These are phyloP conservation scores for Ormyrus pomaceus DNA, from an alignment of 2,888 invertebrate species.

Conservation along the genomic window DNA sequence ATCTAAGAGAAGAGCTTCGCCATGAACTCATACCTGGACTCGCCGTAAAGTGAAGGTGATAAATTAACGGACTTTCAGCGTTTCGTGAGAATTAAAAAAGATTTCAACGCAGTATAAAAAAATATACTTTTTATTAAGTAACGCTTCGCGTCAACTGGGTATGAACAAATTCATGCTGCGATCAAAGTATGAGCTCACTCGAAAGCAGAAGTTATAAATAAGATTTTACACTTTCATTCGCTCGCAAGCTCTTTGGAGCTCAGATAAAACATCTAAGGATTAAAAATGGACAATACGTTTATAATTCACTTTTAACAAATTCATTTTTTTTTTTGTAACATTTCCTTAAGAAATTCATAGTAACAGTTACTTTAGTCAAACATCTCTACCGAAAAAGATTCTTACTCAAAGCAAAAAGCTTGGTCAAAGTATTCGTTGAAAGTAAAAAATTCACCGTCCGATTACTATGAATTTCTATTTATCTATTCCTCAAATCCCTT, in stretches of 20 bases:
- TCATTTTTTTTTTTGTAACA: not conserved
- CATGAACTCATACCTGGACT: constrained; percentile 36
- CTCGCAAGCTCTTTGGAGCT: not conserved
- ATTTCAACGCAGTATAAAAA: constrained; percentile 20
- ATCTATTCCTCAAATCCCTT: not conserved
- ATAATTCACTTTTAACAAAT: not conserved
- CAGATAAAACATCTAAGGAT: not conserved
- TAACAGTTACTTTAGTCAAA: not conserved
- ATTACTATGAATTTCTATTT: constrained; percentile 3
- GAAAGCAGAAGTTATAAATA: constrained; percentile 12
- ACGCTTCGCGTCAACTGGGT: constrained; percentile 22
- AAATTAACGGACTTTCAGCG: not conserved
- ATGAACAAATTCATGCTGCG: constrained; percentile 19
- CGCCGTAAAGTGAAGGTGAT: not conserved
- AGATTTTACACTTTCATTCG: constrained; percentile 19
- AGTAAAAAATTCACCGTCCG: not conserved
- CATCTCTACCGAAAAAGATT: too few relatives aligned
- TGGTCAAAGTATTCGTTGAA: not conserved
- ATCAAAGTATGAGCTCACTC: constrained; percentile 23
- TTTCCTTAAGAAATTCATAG: not conserved
- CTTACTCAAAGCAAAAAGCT: too few relatives aligned
- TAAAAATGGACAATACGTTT: not conserved
- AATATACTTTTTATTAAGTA: constrained; percentile 24
- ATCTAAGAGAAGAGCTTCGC: constrained; percentile 8
- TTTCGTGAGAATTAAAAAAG: constrained; percentile 9